Evolutionary conservation across 1,140 invertebrate genomes (phyloP), one percentile per base, ranked within the genome.

Genomic region (Lerema accius): DNA sequence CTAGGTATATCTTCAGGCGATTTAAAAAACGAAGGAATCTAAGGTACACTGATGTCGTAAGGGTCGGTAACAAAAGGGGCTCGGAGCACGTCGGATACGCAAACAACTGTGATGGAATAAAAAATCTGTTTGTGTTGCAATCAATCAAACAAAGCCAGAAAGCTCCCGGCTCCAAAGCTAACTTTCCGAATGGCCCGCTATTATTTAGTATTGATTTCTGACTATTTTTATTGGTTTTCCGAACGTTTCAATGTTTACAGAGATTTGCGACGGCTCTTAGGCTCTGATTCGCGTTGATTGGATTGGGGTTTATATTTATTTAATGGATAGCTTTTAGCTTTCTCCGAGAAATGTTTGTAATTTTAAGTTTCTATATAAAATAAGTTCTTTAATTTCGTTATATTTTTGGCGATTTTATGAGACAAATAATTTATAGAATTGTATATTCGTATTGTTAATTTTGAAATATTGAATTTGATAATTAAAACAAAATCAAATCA

Each of bases 131-230:
- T 82, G 80, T 74, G 71, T 82, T 76, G 78, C 83, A 83, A 84
- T 85, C 80, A 80, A 78, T 86, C 84, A 86, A 85, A 86, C 79
- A 85, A 80, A 76, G 74, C 80, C 67, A 59, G 65, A 65, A 61
- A 66, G 69, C 65, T 63, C 45, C 60, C 62, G 59, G 65, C 71
- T 71, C 78, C 74, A 82, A 80, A 74, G 80, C 74, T 77, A 83
- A 83, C 82, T 80, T 78, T 82, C 68, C 66, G 66, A 73, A 81
- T 73, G 70, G 69, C 65, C 56, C 17, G 61, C 72, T 79, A 77
- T 82, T 85, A 80, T 83, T 79, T 80, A 80, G 74, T 80, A 80
- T 83, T 79, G 79, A 83, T 83, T 82, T 84, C 69, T 53, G 53
- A 74, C 65, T 76, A 74, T 75, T 82, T 79, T 81, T 73, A 73